Evolutionary conservation across 2,113 vertebrate species (phyloP), one percentile per base, ranked within the genome.

Genomic region (Dissostichus mawsoni): DNA sequence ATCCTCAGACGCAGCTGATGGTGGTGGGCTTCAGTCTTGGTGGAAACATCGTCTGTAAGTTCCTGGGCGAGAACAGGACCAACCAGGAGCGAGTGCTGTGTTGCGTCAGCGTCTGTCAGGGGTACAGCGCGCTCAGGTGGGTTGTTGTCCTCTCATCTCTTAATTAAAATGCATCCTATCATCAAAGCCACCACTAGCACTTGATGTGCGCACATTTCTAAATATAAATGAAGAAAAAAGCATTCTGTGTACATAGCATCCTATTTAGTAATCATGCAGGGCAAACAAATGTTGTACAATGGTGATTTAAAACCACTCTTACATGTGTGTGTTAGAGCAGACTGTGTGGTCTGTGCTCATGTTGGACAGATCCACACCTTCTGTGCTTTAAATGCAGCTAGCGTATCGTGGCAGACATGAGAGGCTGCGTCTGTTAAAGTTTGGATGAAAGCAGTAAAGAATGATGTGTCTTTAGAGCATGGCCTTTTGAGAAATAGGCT

Each of bases 41-140:
- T 0, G 98, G 98, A 18, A 99, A 99, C 93, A 99, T 99, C 0
- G 98, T 99, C 11, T 99, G 98, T 87, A 99, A 99, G 84, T 99
- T 97, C 85, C 86, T 99, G 89, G 98, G 98, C 3, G 98, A 99
- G 94, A 97, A 90, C 82, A 95, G 90, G 61, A 89, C 87, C 36
- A 99, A 99, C 93, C 98, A 99, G 92, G 98, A 99, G 50, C 91
- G 94, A 55, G 98, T 99, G 17, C 92, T 99, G 82, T 99, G 98
- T 86, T 97, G 97, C 0, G 96, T 99, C 90, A 99, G 98, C 0
- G 94, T 99, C 80, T 99, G 97, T 91, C 98, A 99, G 90, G 98
- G 98, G 0, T 99, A 99, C 94, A 99, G 98, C 0, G 98, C 98
- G 0, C 94, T 98, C 61, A 96, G 97, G 98, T 98, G 90, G 90